Evolutionary conservation across 2,113 vertebrate species (phyloP).

Genomic region (Galemys pyrenaicus): DNA sequence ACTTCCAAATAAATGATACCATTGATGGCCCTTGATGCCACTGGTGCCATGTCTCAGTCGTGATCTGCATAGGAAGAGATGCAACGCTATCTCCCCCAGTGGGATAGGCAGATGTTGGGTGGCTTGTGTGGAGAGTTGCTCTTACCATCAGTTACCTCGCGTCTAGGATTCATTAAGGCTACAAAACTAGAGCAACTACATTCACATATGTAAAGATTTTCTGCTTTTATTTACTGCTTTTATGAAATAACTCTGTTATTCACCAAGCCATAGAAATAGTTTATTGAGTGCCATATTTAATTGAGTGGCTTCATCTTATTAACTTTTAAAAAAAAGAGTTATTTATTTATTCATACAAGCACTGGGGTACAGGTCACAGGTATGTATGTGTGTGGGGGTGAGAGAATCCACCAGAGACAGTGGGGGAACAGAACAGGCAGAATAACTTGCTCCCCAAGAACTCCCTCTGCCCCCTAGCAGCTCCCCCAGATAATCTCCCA

Average conservation of each 20-base stretch:
- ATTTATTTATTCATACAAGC: no score
- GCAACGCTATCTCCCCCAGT: neutral
- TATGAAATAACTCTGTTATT: neutral
- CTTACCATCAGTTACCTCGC: neutral
- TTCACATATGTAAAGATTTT: neutral
- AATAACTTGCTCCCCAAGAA: neutral
- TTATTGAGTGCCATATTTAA: neutral
- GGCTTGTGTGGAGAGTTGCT: neutral
- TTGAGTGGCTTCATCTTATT: neutral
- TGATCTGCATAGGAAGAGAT: no score
- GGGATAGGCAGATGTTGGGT: neutral
- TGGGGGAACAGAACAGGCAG: no score
- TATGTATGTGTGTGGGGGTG: no score
- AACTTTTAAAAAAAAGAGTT: neutral
- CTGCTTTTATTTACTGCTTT: neutral
- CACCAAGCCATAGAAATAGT: neutral
- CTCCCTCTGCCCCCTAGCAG: no score
- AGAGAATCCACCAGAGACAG: no score
- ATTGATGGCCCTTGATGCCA: no score
- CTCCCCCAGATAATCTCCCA: no score
- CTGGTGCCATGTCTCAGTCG: neutral
- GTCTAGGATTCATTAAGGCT: neutral
- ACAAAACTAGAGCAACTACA: neutral
- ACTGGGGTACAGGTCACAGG: no score
- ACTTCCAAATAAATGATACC: neutral